These are phyloP conservation scores for Tapirus terrestris DNA, from an alignment of 2,113 vertebrate genomes.

Conservation along the genomic window DNA sequence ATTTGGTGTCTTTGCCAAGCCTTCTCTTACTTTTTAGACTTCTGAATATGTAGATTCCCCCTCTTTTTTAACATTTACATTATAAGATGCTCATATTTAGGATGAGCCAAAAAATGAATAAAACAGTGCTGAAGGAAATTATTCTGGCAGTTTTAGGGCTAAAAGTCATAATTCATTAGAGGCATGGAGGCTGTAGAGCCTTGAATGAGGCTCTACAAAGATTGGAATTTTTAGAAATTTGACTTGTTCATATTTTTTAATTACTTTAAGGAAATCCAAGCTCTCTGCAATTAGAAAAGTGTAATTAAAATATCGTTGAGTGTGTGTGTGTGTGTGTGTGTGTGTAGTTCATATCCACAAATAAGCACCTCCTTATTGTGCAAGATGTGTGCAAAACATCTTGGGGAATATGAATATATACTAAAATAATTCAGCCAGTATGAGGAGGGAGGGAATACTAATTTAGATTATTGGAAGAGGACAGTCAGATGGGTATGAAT, in stretches of 20 bases:
- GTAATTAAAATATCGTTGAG: background rate
- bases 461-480: background rate
- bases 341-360: background rate
- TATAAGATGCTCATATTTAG: constrained; percentile 26
- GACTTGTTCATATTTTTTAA: background rate
- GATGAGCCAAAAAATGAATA: background rate
- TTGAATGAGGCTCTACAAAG: background rate
- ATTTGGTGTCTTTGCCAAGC: background rate
- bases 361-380: background rate
- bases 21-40: constrained; percentile 43
- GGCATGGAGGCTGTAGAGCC: background rate
- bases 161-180: background rate
- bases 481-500: background rate
- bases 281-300: background rate
- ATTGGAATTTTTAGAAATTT: background rate
- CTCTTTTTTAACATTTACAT: constrained; percentile 13
- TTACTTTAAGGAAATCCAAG: background rate
- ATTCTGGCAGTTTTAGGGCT: background rate
- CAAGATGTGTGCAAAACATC: background rate
- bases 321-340: background rate
- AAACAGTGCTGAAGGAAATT: background rate
- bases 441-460: background rate
- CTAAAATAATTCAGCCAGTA: background rate
- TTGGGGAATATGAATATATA: background rate
- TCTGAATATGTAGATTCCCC: background rate